Conservation (phyloP, 2,888 invertebrate species). For the Leuctra nigra region DNA sequence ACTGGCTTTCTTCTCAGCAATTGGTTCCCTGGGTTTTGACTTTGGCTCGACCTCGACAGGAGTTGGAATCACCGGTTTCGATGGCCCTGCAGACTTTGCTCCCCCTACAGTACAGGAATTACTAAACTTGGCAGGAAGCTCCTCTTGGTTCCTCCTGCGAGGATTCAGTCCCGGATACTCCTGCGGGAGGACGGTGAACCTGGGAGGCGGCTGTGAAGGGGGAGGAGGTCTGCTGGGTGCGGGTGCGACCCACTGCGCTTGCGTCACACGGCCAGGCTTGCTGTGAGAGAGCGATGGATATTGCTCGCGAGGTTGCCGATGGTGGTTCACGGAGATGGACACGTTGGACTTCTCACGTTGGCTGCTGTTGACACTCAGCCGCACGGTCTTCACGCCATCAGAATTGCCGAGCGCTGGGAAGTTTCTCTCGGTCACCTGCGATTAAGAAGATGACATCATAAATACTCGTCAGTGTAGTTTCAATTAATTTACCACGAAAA, state of each 20-base stretch:
- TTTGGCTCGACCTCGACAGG: too few species aligned
- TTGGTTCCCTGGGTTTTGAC: too few species aligned
- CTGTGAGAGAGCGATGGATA: conserved; percentile 32
- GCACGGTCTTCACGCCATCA: conserved; percentile 30
- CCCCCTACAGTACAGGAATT: background rate
- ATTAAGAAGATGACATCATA: background rate
- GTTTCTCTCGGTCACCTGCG: conserved; percentile 54
- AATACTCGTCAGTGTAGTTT: background rate
- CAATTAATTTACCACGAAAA: too few species aligned
- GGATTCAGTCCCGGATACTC: conserved; percentile 52
- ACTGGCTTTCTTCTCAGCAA: conserved; percentile 13
- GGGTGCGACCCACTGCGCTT: conserved; percentile 33
- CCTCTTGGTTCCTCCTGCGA: background rate
- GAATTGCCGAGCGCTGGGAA: conserved; percentile 62
- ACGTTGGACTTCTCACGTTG: conserved; percentile 38
- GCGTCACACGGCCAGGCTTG: conserved; percentile 27
- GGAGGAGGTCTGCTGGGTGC: conserved; percentile 47
- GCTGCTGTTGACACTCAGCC: conserved; percentile 33
- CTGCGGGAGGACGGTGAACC: conserved; percentile 46
- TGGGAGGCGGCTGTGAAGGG: conserved; percentile 41
- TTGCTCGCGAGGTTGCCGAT: conserved; percentile 30
- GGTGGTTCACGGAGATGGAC: conserved; percentile 51
- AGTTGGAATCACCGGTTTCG: too few species aligned
- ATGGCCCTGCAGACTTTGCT: background rate
- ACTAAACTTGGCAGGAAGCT: conserved; percentile 1